Conservation (phyloP, 2,797 vertebrate species). For the Halcyon smyrnensis region DNA sequence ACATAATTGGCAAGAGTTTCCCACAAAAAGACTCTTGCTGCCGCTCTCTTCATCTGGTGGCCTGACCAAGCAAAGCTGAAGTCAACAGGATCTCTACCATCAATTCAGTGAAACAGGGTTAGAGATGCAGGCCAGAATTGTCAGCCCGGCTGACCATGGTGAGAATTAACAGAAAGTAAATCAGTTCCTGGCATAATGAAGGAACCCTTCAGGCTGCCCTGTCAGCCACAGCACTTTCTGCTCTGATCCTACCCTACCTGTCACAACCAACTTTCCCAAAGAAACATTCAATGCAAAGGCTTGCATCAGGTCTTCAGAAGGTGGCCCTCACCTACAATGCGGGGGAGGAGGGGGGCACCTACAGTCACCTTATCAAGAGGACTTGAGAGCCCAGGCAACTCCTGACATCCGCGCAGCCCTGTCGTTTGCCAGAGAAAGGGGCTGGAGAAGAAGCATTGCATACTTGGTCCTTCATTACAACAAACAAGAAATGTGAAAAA, state of each 20-base stretch:
- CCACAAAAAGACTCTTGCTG: constrained; percentile 69
- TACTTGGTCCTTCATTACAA: background rate
- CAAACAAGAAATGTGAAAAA: background rate
- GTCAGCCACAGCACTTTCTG: rapidly evolving
- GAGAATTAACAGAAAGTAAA: background rate
- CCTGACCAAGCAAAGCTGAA: constrained; percentile 53
- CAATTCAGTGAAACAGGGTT: background rate
- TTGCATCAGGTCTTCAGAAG: background rate
- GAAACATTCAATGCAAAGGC: background rate
- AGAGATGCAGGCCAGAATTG: background rate
- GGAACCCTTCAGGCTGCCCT: background rate
- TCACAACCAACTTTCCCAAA: background rate
- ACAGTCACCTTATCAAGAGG: no score
- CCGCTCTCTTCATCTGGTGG: constrained; percentile 65
- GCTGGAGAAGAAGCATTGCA: background rate
- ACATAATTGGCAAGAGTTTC: constrained; percentile 77
- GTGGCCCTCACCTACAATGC: background rate
- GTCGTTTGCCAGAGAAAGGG: background rate
- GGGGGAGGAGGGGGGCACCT: rapidly evolving
- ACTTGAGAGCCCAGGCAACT: background rate
- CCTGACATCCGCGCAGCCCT: background rate
- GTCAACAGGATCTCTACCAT: background rate
- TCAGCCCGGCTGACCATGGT: background rate
- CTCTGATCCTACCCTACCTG: background rate
- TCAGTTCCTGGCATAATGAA: background rate